phyloP scores from a whole-genome alignment of 92 coral and sea anemone species.

The Metridium senile region DNA sequence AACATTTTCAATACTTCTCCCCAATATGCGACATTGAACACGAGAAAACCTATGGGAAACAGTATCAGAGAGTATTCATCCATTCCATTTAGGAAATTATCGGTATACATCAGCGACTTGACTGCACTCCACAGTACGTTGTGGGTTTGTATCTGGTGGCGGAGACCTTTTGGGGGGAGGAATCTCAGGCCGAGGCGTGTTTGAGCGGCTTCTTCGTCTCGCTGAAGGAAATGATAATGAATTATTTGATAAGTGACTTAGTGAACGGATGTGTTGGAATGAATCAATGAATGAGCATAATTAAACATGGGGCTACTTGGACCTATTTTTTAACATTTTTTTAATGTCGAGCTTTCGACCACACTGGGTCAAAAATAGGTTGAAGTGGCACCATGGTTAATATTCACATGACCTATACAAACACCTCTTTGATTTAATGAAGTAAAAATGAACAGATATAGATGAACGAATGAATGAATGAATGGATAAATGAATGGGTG shows the following conservation, averaged over 20 bases:
- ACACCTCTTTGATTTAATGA: too few relatives aligned
- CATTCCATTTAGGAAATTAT: slow-evolving; percentile 55
- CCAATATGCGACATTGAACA: slow-evolving; percentile 77
- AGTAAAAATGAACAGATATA: too few relatives aligned
- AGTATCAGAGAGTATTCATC: slow-evolving; percentile 77
- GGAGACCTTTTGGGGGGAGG: not conserved
- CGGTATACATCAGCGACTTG: slow-evolving; percentile 46
- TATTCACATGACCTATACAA: too few relatives aligned
- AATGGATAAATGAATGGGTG: too few relatives aligned
- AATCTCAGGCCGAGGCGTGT: not conserved
- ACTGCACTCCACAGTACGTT: slow-evolving; percentile 12
- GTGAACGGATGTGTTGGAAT: not conserved
- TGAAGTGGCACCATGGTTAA: too few relatives aligned
- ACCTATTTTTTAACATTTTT: too few relatives aligned
- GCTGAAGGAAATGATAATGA: not conserved
- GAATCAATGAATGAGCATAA: not conserved
- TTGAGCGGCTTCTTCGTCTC: not conserved
- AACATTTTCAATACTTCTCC: slow-evolving; percentile 38
- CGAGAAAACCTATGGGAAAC: slow-evolving; percentile 66
- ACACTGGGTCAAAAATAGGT: too few relatives aligned
- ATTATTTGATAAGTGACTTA: too few relatives aligned
- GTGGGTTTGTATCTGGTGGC: not conserved
- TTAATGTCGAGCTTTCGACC: too few relatives aligned
- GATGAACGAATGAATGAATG: too few relatives aligned
- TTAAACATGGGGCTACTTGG: too few relatives aligned